Percentiles rank a stretch among this genome's conserved stretches.
phyloP scores from a whole-genome alignment of 1,140 invertebrate species.

The Heliothis virescens region DNA sequence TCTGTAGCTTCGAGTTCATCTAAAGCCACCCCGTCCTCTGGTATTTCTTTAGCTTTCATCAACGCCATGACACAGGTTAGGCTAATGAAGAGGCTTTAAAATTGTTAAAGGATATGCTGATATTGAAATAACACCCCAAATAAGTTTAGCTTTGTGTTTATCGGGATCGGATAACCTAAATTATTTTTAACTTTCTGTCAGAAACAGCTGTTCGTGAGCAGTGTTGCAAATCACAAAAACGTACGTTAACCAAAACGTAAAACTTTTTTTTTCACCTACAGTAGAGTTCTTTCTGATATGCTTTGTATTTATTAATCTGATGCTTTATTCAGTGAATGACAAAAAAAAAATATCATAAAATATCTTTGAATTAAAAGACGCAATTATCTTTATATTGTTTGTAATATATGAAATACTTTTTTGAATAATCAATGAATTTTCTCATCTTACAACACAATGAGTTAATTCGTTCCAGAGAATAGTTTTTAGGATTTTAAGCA shows the following conservation, averaged over 20 bases:
- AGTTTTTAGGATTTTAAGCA: background rate
- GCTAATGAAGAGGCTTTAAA: background rate
- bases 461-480: background rate
- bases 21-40: constrained; percentile 72
- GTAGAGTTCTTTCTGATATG: no score
- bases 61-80: constrained; percentile 67
- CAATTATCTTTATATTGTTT: no score
- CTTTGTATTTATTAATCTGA: background rate
- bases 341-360: no score
- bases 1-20: constrained; percentile 67
- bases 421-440: no score
- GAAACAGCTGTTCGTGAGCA: constrained; percentile 3
- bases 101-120: no score
- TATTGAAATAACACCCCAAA: background rate
- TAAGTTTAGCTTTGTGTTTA: background rate
- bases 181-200: constrained; percentile 3
- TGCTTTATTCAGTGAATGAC: no score
- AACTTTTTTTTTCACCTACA: background rate
- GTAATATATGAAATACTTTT: no score
- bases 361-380: no score
- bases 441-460: no score
- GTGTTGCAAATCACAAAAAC: background rate
- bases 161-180: background rate
- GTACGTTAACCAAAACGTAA: no score
- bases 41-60: constrained; percentile 65